These are phyloP conservation scores for Brachionus koreanus DNA, from an alignment of 1,140 invertebrate genomes.

Conservation along the genomic window DNA sequence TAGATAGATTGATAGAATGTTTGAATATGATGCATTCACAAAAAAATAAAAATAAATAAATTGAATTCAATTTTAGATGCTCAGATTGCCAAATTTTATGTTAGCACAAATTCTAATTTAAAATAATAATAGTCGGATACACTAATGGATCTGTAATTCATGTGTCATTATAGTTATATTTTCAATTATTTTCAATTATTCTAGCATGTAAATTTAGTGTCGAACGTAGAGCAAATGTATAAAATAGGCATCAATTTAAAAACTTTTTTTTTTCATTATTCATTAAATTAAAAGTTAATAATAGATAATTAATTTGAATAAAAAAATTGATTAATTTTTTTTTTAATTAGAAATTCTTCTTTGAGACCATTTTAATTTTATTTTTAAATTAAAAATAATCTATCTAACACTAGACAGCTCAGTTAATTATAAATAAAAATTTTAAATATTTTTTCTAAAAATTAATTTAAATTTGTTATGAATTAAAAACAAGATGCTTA, in stretches of 20 bases:
- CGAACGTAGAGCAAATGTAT: neutral
- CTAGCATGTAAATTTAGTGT: neutral
- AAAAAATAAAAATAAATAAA: neutral
- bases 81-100: neutral
- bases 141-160: neutral
- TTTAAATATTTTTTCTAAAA: no score
- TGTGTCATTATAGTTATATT: neutral
- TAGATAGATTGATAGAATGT: neutral
- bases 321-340: no score
- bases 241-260: neutral
- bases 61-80: neutral
- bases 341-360: no score
- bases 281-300: no score
- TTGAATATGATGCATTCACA: neutral
- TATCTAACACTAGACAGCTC: no score
- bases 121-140: neutral
- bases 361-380: no score
- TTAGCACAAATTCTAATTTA: neutral
- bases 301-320: no score
- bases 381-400: no score
- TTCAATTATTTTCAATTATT: constrained; percentile 1
- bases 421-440: no score
- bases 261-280: neutral
- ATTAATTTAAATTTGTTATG: no score
- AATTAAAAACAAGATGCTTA: no score